Evolutionary conservation across 2,113 vertebrate species (phyloP).

Genomic region (Suricata suricatta): DNA sequence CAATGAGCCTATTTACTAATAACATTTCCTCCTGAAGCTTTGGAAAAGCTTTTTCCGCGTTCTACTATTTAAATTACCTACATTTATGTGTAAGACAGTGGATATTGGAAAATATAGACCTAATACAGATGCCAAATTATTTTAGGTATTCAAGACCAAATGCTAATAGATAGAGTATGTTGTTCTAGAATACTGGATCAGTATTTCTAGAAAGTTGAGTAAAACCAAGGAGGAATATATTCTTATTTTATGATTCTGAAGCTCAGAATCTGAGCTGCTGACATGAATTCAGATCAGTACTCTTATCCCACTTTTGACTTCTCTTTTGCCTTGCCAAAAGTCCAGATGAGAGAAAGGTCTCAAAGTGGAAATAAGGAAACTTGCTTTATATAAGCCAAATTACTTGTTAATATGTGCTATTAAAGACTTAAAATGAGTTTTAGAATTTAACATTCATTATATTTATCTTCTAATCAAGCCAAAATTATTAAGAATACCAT

Average conservation of each 20-base stretch:
- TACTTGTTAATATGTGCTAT: conserved; percentile 12
- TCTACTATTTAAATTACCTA: neutral
- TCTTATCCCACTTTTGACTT: neutral
- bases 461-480: conserved; percentile 48
- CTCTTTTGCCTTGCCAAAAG: conserved; percentile 39
- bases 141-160: neutral
- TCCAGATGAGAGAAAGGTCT: conserved; percentile 29
- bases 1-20: neutral
- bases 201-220: neutral
- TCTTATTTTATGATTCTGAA: conserved; percentile 40
- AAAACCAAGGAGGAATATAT: neutral
- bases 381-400: conserved; percentile 1
- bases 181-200: neutral
- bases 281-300: neutral
- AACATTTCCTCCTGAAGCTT: neutral
- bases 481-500: conserved; percentile 43
- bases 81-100: neutral
- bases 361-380: conserved; percentile 31
- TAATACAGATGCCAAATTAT: neutral
- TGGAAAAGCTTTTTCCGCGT: neutral
- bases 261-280: neutral
- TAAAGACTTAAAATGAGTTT: conserved; percentile 26
- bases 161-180: neutral
- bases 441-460: conserved; percentile 29
- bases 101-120: neutral